These are phyloP conservation scores for Platysteira castanea DNA, from an alignment of 2,113 vertebrate species.

Conservation along the genomic window DNA sequence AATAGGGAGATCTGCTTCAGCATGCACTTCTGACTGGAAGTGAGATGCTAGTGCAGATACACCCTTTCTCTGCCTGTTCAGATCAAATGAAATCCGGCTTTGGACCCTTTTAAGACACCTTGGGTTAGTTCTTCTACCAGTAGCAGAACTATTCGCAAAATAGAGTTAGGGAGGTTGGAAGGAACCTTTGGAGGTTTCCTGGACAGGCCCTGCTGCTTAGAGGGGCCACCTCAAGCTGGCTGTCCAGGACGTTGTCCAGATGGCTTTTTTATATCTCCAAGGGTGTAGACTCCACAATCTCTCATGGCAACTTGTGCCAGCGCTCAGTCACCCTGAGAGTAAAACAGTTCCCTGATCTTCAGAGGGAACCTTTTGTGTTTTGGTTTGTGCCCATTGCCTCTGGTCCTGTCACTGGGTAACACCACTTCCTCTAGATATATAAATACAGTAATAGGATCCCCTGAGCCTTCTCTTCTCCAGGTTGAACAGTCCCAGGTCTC, in stretches of 20 bases:
- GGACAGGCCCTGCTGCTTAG: neutral
- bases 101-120: neutral
- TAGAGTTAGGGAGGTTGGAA: neutral
- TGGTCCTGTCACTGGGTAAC: neutral
- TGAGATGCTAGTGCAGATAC: neutral
- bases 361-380: neutral
- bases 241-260: neutral
- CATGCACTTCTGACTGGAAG: neutral
- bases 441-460: neutral
- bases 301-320: neutral
- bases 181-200: neutral
- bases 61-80: neutral
- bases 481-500: neutral
- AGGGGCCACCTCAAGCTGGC: neutral
- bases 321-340: neutral
- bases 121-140: neutral
- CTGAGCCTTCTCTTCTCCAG: neutral
- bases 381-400: neutral
- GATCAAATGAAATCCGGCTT: neutral
- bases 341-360: neutral
- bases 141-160: neutral
- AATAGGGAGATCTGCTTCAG: neutral
- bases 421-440: neutral
- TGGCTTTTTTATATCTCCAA: neutral
- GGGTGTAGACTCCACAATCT: neutral